These are phyloP conservation scores for Poicephalus meyeri DNA, from an alignment of 2,113 vertebrate species.

Conservation along the genomic window DNA sequence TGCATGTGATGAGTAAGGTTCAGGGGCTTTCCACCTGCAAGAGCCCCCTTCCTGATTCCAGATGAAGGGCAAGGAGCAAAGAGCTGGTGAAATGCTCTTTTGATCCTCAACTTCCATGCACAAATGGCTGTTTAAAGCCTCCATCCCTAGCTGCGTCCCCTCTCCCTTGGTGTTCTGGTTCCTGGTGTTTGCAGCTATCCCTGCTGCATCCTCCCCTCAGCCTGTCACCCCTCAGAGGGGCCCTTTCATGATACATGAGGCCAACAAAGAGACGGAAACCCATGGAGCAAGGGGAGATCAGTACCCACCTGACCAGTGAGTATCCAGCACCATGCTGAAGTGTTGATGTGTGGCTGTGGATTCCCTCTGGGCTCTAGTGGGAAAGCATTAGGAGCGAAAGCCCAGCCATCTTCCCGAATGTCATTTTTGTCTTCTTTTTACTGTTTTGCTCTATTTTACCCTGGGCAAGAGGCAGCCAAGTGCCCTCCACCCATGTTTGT, in stretches of 20 bases:
- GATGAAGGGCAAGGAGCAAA: neutral
- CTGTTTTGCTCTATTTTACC: neutral
- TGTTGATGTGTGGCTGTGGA: neutral
- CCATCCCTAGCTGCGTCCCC: neutral
- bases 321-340: neutral
- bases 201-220: rapidly evolving
- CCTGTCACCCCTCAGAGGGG: neutral
- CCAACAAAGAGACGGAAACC: neutral
- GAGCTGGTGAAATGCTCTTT: neutral
- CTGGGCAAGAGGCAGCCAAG: neutral
- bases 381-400: neutral
- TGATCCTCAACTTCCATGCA: rapidly evolving
- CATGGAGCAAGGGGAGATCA: neutral
- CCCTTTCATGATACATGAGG: neutral
- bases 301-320: rapidly evolving
- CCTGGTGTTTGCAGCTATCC: neutral
- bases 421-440: neutral
- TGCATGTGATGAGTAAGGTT: neutral
- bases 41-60: neutral
- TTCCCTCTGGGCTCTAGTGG: neutral
- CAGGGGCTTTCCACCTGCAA: neutral
- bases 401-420: rapidly evolving
- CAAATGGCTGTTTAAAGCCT: neutral
- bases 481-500: neutral
- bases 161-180: neutral